Evolutionary conservation across 2,888 invertebrate genomes (phyloP).

Genomic region (Andrena hattorfiana): DNA sequence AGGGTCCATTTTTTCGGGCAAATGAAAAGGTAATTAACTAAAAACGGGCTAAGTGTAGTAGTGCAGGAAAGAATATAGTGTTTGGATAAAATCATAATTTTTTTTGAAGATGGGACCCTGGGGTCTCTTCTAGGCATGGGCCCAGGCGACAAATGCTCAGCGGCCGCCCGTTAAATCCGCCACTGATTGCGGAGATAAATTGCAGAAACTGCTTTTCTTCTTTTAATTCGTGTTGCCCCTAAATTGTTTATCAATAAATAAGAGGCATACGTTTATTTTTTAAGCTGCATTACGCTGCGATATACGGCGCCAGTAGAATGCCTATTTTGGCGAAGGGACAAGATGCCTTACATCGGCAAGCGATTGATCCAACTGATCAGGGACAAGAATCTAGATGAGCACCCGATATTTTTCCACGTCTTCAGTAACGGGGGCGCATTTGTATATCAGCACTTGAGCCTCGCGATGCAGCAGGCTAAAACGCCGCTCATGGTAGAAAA

Average conservation of each 20-base stretch:
- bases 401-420: constrained; percentile 91
- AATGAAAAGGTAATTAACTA: too few species aligned
- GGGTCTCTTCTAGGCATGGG: too few species aligned
- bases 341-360: constrained; percentile 88
- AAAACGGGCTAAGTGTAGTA: too few species aligned
- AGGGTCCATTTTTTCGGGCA: too few species aligned
- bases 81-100: too few species aligned
- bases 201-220: too few species aligned
- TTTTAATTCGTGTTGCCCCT: too few species aligned
- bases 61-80: too few species aligned
- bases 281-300: constrained; percentile 89
- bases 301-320: constrained; percentile 90
- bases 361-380: constrained; percentile 88
- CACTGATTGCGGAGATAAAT: too few species aligned
- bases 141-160: too few species aligned
- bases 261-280: constrained; percentile 21
- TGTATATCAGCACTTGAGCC: constrained; percentile 89
- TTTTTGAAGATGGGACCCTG: too few species aligned
- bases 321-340: constrained; percentile 88
- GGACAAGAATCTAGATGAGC: constrained; percentile 89
- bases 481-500: constrained; percentile 86
- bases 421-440: constrained; percentile 92
- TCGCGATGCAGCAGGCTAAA: constrained; percentile 86
- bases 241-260: background rate
- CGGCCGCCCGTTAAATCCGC: too few species aligned